Base-by-base conservation (phyloP, 2,113 vertebrate genomes). In the Syrrhaptes paradoxus region DNA sequence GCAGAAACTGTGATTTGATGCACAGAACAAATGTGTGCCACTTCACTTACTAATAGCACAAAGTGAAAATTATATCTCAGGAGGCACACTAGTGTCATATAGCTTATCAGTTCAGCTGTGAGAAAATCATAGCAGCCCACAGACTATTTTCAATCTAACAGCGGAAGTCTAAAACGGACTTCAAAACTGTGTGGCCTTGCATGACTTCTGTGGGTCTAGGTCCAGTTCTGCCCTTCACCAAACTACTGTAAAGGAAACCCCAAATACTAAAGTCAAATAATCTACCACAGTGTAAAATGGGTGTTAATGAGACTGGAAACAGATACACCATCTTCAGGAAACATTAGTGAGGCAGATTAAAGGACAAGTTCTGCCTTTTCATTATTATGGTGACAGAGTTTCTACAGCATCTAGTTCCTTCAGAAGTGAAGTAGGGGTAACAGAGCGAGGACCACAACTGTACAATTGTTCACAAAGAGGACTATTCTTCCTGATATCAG, bases 121-220 rank as follows among this genome's bases (percentile, higher is more conserved):
- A 78, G 74, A 59, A 84, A 75, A 90, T 38, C 52, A 45, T 4
- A 93, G 59, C 52, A 91, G 61, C 61, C 20, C 52, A 85, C 48
- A 71, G 46, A 21, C 43, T 62, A 9, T 28, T 85, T 70, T 81
- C n/a, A 66, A 21, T 26, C 48, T 75, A 77, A 17, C 28, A 26
- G 22, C 7, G 13, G 36, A 72, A 91, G 66, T 34, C 28, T 68
- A 57, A 74, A 89, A 78, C 1, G 3, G 31, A 29, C 48, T 46
- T 13, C 48, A n/a, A 18, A 73, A 71, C 9, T 12, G 25, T 0
- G 0, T 11, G 38, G 52, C 55, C 38, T 34, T 18, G 1, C 45
- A 46, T 26, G 29, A 19, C 45, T 70, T 73, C 41, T 15, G 38
- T 3, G 16, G 36, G 17, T 62, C 31, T 82, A 34, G 20, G 45